A percentile compares a stretch with the other conserved stretches of the same genome.
phyloP scores from a whole-genome alignment of 2,113 vertebrate genomes.

The Ardeotis arabs region DNA sequence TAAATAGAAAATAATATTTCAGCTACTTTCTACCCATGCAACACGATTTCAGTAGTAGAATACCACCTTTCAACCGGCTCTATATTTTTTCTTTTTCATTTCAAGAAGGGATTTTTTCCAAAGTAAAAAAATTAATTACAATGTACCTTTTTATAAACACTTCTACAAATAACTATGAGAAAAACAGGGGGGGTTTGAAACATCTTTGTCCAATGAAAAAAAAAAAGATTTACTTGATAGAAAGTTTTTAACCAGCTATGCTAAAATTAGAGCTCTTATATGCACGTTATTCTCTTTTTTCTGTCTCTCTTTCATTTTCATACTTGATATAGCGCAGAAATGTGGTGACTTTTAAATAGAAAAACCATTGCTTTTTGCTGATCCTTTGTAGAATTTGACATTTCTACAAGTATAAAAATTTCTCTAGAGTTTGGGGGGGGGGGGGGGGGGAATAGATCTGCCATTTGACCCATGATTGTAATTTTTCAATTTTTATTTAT shows the following conservation, averaged over 20 bases:
- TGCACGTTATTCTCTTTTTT: neutral
- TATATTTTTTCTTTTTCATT: neutral
- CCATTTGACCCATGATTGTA: neutral
- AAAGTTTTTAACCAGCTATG: neutral
- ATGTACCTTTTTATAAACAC: neutral
- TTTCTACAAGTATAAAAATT: neutral
- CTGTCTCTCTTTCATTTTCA: neutral
- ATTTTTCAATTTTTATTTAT: neutral
- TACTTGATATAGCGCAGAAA: neutral
- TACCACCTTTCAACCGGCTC: neutral
- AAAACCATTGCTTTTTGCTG: rapidly evolving
- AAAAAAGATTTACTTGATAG: rapidly evolving
- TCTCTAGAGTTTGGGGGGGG: neutral
- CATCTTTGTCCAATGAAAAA: neutral
- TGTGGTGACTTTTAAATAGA: neutral
- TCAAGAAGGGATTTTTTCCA: neutral
- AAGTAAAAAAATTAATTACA: neutral
- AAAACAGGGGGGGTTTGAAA: neutral
- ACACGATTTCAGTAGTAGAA: neutral
- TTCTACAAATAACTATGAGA: neutral
- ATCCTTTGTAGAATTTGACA: neutral
- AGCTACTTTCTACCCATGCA: neutral
- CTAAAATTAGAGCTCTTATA: neutral
- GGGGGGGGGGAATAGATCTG: neutral
- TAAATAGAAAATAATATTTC: neutral